Evolutionary conservation across 2,888 invertebrate species (phyloP), one percentile per base, ranked within the genome.

Genomic region (Diachrysia chrysitis): DNA sequence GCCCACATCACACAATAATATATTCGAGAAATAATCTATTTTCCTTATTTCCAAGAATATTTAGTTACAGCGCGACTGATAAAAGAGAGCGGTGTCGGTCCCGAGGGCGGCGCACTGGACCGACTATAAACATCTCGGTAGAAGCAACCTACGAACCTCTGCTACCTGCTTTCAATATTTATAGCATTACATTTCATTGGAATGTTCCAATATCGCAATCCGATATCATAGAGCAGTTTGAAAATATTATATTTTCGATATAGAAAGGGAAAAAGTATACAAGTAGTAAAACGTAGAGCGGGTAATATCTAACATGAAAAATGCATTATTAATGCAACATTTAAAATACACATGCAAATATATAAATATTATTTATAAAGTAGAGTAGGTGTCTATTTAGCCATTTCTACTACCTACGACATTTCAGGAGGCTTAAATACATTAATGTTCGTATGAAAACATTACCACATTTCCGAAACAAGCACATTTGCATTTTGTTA

Each of bases 181-280:
- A 86, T 85, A 79, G 75, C 81, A 74, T 84, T 82, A 84, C 79
- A 86, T 86, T 88, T 84, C 85, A 81, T 79, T 83, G 82, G 81
- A 86, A 82, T 66, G 75, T 79, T 83, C 82, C 84, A 86, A 86
- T 87, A 87, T 85, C 81, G 82, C 83, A 79, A 82, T 83, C 86
- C 85, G 87, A 88, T 89, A 89, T 85, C 83, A 83, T 79, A 84
- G 70, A 51, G 78, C 76, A 74, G 81, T 78, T 83, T 79, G 82
- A 86, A 88, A 86, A 88, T 86, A 87, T 87, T 87, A 86, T 85
- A 71, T 79, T 80, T 73, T 73, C 65, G 19, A 59, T 58, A 10
- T 10, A 42, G n/a, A 42, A n/a, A 42, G 42, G 6, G n/a, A 5
- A 42, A 1, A 42, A 6, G 42, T 42, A n/a, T n/a, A 1, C 1